phyloP scores from a whole-genome alignment of 2,797 vertebrate species.

The Acipenser oxyrinchus region DNA sequence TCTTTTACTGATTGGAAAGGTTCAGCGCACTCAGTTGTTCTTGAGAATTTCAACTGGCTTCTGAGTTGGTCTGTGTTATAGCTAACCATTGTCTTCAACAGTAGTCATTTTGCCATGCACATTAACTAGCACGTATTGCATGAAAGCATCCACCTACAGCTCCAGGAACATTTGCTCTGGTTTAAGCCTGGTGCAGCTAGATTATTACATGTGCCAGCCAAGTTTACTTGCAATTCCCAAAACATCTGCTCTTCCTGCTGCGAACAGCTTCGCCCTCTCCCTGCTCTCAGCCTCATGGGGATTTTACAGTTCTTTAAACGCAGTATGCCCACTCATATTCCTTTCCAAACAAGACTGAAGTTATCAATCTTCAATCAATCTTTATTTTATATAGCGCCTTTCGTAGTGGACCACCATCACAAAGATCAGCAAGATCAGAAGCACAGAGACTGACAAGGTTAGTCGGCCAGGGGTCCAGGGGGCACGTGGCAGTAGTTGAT shows the following conservation, averaged over 20 bases:
- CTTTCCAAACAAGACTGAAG: no score
- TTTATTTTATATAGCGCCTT: no score
- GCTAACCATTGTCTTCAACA: conserved; percentile 42
- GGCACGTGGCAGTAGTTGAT: no score
- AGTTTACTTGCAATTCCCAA: conserved; percentile 10
- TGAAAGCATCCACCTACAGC: conserved; percentile 41
- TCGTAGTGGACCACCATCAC: no score
- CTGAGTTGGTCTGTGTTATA: conserved; percentile 47
- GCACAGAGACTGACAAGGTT: no score
- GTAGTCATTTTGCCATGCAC: conserved; percentile 45
- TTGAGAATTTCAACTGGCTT: conserved; percentile 36
- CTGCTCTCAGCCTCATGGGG: background rate
- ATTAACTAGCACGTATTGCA: conserved; percentile 63
- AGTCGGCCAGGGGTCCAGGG: no score
- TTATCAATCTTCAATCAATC: no score
- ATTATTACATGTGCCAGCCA: conserved; percentile 38
- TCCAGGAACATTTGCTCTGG: conserved; percentile 37
- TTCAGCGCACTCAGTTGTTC: background rate
- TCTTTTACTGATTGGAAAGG: background rate
- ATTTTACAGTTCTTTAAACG: no score
- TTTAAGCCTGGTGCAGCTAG: conserved; percentile 41
- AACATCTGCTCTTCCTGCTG: conserved; percentile 15
- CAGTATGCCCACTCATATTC: no score
- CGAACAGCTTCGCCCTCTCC: background rate
- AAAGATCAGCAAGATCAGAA: no score